Base-by-base conservation (phyloP, 1,140 invertebrate genomes). In the Eupristina koningsbergeri region DNA sequence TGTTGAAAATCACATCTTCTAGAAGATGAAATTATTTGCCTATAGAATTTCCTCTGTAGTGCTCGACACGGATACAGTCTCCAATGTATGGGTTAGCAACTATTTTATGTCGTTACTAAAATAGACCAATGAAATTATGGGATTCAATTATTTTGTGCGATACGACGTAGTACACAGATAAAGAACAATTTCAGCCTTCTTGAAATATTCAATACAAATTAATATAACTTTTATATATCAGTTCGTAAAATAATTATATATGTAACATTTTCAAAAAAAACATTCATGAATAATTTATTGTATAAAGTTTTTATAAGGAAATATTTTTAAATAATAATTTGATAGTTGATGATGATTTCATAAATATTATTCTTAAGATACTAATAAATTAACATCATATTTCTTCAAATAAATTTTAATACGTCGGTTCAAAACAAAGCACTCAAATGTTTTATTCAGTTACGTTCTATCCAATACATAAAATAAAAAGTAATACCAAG, bases 71-170 rank as follows among this genome's bases (percentile, higher is more conserved):
- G 22, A 1, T 22, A 41, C 22, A 58, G 53, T 58, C 53, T 22
- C 53, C 53, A 22, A 58, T 67, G 41, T 61, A 34, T 61, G 67
- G 26, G 76, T n/a, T 22, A 64, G 63, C 63, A 47, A 50, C 77
- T 79, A 79, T 79, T 79, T 79, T 79, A 79, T 69, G 8, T 41
- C 77, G 41, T 67, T 79, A 79, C 50, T 41, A 29, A 69, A 67
- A 64, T 69, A 64, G 77, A 19, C 76, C 58, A 41, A 41, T 78
- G 36, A 78, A 78, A 61, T 78, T 15, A 41, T 11, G 34, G 15
- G 58, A 41, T 39, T 64, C 61, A 63, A 78, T 78, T 78, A 78
- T 41, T 58, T 53, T 17, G 8, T 26, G n/a, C 3, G 9, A 1
- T 31, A 41, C 5, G 11, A 22, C 29, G 19, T 19, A n/a, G 9